Evolutionary conservation across 2,113 vertebrate genomes (phyloP).

Genomic region (Oreochromis tanganicae): DNA sequence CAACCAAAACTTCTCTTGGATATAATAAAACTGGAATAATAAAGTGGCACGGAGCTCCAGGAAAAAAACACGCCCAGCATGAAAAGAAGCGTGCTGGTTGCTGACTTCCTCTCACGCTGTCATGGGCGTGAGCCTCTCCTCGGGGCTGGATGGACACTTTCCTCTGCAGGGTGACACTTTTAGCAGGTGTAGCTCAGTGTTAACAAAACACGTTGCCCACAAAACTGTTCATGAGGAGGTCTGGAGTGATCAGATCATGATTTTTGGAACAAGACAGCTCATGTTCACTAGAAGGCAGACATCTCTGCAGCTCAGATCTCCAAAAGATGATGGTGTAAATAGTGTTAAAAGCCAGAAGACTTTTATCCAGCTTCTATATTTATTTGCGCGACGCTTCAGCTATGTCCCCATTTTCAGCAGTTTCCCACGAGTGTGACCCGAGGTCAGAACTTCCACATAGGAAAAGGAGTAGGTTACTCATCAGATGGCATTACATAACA

Average conservation of each 20-base stretch:
- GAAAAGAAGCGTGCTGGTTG: not conserved
- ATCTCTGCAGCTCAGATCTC: not conserved
- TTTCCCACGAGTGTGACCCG: not conserved
- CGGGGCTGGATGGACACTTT: not conserved
- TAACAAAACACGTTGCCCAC: not conserved
- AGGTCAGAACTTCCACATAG: not conserved
- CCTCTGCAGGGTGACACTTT: not conserved
- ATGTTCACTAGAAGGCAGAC: not conserved
- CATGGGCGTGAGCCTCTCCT: not conserved
- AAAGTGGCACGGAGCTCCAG: not conserved
- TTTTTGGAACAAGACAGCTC: not conserved
- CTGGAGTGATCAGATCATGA: not conserved
- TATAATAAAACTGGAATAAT: not conserved
- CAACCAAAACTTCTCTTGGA: not conserved
- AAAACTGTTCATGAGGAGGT: not conserved
- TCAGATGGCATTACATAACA: not conserved
- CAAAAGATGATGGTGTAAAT: not conserved
- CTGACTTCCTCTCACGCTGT: not conserved
- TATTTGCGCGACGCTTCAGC: accelerated
- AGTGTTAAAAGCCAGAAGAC: not conserved
- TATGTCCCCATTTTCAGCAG: not conserved
- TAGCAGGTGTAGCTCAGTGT: not conserved
- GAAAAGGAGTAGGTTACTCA: not conserved
- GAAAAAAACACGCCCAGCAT: not conserved
- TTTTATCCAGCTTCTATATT: not conserved